Conservation (phyloP, 2,113 vertebrate species). For the Burhinus oedicnemus region DNA sequence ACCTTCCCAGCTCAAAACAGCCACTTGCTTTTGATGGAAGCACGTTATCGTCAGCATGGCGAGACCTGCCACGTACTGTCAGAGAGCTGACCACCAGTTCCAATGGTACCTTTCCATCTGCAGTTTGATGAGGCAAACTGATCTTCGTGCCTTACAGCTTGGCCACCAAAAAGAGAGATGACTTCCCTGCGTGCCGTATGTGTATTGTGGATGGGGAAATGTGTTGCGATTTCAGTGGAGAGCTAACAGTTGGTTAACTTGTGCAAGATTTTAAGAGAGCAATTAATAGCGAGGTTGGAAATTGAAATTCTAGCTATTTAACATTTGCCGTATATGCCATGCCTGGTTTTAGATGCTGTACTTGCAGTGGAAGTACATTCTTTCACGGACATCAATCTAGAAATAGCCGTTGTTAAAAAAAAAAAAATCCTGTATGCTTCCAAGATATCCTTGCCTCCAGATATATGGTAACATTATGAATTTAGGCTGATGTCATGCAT, state of each 20-base stretch:
- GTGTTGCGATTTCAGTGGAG: neutral
- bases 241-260: conserved; percentile 38
- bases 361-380: neutral
- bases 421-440: neutral
- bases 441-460: neutral
- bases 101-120: neutral
- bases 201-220: neutral
- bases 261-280: conserved; percentile 15
- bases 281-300: neutral
- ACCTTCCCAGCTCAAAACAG: conserved; percentile 54
- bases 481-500: neutral
- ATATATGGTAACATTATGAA: neutral
- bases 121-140: conserved; percentile 44
- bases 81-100: conserved; percentile 32
- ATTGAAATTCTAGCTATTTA: neutral
- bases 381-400: neutral
- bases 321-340: neutral
- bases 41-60: conserved; percentile 2
- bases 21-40: conserved; percentile 7
- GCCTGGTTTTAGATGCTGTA: neutral
- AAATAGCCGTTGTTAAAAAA: neutral
- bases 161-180: neutral
- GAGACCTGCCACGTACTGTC: conserved; percentile 31
- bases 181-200: neutral
- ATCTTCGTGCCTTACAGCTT: neutral